A percentile compares a stretch with the other conserved stretches of the same genome.
Evolutionary conservation across 2,113 vertebrate species (phyloP).

Genomic region (Zosterops japonicus): DNA sequence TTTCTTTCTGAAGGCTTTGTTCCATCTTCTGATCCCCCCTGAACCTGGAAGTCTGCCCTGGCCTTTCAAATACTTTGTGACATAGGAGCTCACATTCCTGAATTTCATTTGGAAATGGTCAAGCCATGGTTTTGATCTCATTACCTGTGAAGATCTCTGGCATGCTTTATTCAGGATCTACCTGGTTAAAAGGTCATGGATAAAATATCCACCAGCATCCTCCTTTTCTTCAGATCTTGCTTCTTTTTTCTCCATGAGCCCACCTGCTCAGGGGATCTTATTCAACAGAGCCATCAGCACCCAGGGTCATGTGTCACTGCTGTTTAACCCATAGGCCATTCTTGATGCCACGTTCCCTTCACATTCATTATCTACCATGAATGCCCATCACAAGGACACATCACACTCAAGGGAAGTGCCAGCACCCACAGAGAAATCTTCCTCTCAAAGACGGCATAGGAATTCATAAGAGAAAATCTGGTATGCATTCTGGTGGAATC

Average conservation of each 20-base stretch:
- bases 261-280: not conserved
- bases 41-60: not conserved
- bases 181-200: not conserved
- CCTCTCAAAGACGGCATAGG: not conserved
- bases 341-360: not conserved
- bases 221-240: not conserved
- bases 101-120: not conserved
- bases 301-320: not conserved
- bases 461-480: not conserved
- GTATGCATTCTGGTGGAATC: not conserved
- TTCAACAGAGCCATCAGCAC: not conserved
- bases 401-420: not conserved
- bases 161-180: not conserved
- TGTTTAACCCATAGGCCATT: not conserved
- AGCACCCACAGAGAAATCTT: not conserved
- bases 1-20: not conserved
- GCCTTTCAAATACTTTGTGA: not conserved
- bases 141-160: not conserved
- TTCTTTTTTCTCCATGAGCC: not conserved
- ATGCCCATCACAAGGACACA: not conserved
- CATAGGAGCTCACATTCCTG: not conserved
- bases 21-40: not conserved
- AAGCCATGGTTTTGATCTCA: not conserved
- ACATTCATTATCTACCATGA: not conserved
- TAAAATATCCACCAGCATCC: fast-evolving